Percentiles rank a stretch among this genome's conserved stretches.
Conservation (phyloP, 64 coral and sea anemone species). For the Porites australiensis region DNA sequence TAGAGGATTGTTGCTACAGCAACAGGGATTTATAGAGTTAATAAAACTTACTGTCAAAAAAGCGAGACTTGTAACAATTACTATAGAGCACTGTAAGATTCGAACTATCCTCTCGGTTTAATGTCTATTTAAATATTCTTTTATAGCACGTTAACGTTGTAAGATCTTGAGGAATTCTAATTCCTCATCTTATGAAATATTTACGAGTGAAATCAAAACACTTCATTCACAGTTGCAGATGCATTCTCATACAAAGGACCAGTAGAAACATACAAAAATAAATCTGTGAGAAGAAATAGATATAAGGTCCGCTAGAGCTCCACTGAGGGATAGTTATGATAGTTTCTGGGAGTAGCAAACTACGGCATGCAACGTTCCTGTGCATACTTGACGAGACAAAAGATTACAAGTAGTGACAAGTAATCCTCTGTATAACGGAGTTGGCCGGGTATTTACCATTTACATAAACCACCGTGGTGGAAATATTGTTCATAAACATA, state of each 20-base stretch:
- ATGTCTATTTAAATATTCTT: not conserved
- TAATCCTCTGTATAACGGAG: too few relatives aligned
- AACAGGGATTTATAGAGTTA: not conserved
- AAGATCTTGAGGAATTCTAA: not conserved
- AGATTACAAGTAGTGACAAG: too few relatives aligned
- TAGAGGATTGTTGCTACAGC: not conserved
- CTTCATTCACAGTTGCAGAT: not conserved
- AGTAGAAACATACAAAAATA: not conserved
- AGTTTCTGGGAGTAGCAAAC: too few relatives aligned
- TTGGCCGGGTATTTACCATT: too few relatives aligned
- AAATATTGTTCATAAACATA: too few relatives aligned
- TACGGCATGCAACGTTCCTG: too few relatives aligned
- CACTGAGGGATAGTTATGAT: too few relatives aligned
- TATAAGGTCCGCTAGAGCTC: too few relatives aligned
- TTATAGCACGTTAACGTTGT: not conserved
- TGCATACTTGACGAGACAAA: too few relatives aligned
- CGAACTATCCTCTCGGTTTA: not conserved
- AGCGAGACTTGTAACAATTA: not conserved
- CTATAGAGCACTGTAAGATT: not conserved
- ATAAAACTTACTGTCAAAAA: not conserved
- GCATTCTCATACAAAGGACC: not conserved
- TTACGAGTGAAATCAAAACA: not conserved
- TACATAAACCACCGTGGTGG: too few relatives aligned
- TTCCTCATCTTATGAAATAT: conserved; percentile 14
- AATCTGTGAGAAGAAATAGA: too few relatives aligned